Evolutionary conservation across 1,140 invertebrate genomes (phyloP).

Genomic region (Ganaspis sp.): DNA sequence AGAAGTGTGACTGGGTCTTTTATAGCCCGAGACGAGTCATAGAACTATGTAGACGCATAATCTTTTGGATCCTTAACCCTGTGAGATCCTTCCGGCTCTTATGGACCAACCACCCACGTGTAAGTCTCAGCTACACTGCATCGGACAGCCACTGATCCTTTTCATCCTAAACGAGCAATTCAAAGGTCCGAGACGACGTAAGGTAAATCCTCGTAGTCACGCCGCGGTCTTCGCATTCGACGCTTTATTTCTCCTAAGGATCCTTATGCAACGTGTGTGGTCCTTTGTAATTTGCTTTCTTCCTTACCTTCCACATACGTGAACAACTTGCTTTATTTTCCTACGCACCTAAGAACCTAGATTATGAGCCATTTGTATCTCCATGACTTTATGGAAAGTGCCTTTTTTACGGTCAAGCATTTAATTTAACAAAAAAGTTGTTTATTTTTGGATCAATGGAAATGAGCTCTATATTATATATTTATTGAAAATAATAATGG

Average conservation of each 20-base stretch:
- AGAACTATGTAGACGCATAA: slow-evolving; percentile 53
- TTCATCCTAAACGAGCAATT: slow-evolving; percentile 72
- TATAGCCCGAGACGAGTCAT: slow-evolving; percentile 51
- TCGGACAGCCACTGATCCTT: slow-evolving; percentile 67
- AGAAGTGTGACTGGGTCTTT: slow-evolving; percentile 54
- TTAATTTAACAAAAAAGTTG: slow-evolving; percentile 52
- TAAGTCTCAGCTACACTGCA: slow-evolving; percentile 44
- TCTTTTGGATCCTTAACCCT: slow-evolving; percentile 59
- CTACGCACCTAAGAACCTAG: not conserved
- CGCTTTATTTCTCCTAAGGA: slow-evolving; percentile 56
- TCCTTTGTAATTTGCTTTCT: slow-evolving; percentile 68
- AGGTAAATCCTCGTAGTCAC: slow-evolving; percentile 69
- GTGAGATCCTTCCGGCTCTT: slow-evolving; percentile 66
- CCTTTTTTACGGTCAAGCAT: slow-evolving; percentile 44
- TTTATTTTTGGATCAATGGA: too few relatives aligned
- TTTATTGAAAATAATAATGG: too few relatives aligned
- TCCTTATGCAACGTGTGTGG: slow-evolving; percentile 66
- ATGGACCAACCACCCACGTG: slow-evolving; percentile 67
- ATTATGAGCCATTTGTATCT: not conserved
- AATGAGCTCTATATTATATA: too few relatives aligned
- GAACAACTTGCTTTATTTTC: not conserved
- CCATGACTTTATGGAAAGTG: not conserved
- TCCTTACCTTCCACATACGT: slow-evolving; percentile 23
- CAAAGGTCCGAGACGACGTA: slow-evolving; percentile 58
- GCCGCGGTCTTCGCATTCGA: slow-evolving; percentile 65